phyloP scores from a whole-genome alignment of 2,888 invertebrate genomes.

The Acleris holmiana region DNA sequence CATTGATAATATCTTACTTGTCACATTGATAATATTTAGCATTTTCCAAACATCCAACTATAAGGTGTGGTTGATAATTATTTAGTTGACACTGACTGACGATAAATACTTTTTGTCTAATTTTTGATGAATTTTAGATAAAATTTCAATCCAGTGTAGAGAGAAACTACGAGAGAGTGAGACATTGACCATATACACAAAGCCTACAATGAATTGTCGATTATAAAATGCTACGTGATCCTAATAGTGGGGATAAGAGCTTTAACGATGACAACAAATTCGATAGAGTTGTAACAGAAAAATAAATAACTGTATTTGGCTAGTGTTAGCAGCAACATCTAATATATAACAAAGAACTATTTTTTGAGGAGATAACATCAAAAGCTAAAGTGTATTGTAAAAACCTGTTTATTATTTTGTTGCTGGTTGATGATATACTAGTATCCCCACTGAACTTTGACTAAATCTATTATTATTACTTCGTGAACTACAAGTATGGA shows the following conservation, averaged over 20 bases:
- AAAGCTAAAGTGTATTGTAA: neutral
- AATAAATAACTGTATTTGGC: neutral
- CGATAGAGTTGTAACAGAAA: neutral
- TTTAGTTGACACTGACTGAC: no score
- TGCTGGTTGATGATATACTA: neutral
- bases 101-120: no score
- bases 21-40: no score
- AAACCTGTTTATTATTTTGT: neutral
- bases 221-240: conserved; percentile 37
- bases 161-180: neutral
- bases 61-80: no score
- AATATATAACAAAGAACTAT: neutral
- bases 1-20: no score
- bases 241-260: conserved; percentile 28
- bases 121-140: no score
- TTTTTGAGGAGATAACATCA: neutral
- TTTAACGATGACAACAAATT: neutral
- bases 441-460: conserved; percentile 28
- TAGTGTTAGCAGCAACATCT: neutral
- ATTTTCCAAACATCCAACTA: no score
- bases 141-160: conserved; percentile 6
- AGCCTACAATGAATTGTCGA: conserved; percentile 26
- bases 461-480: conserved; percentile 30
- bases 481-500: conserved; percentile 32
- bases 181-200: conserved; percentile 19